Evolutionary conservation across 2,113 vertebrate species (phyloP).

Genomic region (Perca fluviatilis): DNA sequence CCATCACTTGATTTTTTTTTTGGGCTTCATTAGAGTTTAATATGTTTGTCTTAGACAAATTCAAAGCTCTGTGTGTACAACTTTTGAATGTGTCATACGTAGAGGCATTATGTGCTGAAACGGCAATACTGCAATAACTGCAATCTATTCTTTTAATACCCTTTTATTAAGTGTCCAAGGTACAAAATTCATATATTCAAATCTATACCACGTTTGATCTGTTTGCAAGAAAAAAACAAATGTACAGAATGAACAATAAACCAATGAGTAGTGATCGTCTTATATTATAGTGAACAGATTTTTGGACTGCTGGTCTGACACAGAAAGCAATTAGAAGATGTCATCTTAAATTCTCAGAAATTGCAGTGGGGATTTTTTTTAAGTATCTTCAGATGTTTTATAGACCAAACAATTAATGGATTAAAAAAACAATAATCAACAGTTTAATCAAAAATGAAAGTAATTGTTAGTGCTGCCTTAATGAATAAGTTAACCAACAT

Average conservation of each 20-base stretch:
- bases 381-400: neutral
- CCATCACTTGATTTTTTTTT: constrained; percentile 43
- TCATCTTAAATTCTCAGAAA: neutral
- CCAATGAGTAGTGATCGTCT: no score
- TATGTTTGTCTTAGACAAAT: neutral
- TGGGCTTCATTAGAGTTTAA: no score
- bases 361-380: neutral
- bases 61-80: neutral
- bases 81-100: constrained; percentile 5
- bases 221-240: neutral
- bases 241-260: neutral
- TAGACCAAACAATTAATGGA: neutral
- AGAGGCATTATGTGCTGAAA: neutral
- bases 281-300: neutral
- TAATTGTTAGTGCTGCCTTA: neutral
- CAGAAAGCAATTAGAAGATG: neutral
- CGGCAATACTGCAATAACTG: no score
- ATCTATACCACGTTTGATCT: neutral
- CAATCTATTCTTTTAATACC: neutral
- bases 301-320: neutral
- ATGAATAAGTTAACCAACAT: neutral
- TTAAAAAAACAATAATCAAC: neutral
- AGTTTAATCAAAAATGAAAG: neutral
- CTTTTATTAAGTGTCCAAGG: neutral
- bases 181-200: neutral